Conservation (phyloP, 2,797 vertebrate genomes). For the Vireo griseus region DNA sequence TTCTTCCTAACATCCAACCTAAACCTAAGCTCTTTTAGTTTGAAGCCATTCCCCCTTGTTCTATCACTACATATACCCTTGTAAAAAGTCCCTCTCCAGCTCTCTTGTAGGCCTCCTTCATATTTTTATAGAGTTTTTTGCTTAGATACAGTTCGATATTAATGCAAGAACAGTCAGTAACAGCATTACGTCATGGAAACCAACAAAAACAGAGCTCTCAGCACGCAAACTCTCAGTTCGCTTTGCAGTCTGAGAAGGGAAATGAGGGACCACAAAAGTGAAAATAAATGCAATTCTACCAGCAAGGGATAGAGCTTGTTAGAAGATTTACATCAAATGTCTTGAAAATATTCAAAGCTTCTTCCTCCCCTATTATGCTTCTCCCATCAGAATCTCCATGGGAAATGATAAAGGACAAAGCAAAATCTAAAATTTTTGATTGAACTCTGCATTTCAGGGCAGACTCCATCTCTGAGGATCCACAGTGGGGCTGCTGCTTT, state of each 20-base stretch:
- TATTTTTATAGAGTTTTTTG: neutral
- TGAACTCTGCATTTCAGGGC: neutral
- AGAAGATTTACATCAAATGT: neutral
- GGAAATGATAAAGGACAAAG: neutral
- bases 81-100: neutral
- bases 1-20: neutral
- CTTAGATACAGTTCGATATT: neutral
- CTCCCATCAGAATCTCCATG: neutral
- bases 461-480: accelerated
- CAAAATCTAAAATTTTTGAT: neutral
- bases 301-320: neutral
- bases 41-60: neutral
- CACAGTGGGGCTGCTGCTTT: neutral
- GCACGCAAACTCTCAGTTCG: neutral
- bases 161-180: neutral
- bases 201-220: neutral
- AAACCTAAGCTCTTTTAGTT: neutral
- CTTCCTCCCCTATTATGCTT: neutral
- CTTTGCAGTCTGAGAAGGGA: neutral
- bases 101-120: neutral
- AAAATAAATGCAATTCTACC: neutral
- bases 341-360: neutral
- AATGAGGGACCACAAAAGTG: neutral
- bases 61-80: neutral
- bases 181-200: neutral